Percentiles rank a stretch among this genome's conserved stretches.
These are phyloP conservation scores for Mola mola DNA, from an alignment of 2,113 vertebrate species.

Conservation along the genomic window DNA sequence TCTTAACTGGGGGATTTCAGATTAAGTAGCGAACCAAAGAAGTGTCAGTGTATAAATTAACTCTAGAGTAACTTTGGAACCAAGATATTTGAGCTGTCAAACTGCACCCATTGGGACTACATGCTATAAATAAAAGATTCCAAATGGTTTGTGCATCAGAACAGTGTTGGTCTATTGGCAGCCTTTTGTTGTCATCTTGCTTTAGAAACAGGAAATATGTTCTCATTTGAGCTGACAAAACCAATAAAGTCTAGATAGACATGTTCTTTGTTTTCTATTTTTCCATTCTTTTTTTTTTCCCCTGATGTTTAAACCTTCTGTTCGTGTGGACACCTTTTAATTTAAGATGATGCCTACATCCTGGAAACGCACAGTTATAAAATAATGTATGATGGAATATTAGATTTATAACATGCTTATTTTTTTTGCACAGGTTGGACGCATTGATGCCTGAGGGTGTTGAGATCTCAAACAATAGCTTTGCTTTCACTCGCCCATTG, in stretches of 20 bases:
- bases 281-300: not conserved
- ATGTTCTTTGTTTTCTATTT: slow-evolving; percentile 22
- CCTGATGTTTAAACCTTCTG: slow-evolving; percentile 14
- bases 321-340: not conserved
- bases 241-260: slow-evolving; percentile 36
- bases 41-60: slow-evolving; percentile 52
- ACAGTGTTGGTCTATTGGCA: slow-evolving; percentile 41
- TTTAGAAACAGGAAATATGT: slow-evolving; percentile 48
- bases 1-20: slow-evolving; percentile 10
- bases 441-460: slow-evolving; percentile 89
- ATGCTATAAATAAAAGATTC: slow-evolving; percentile 69
- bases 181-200: slow-evolving; percentile 57
- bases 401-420: not conserved
- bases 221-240: slow-evolving; percentile 39
- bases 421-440: slow-evolving; percentile 83
- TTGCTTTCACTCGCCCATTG: slow-evolving; percentile 89
- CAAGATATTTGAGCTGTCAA: slow-evolving; percentile 51
- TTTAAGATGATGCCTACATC: too few species aligned
- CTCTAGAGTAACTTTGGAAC: slow-evolving; percentile 27
- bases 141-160: slow-evolving; percentile 55
- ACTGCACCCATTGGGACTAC: slow-evolving; percentile 46
- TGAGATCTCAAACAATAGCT: slow-evolving; percentile 85
- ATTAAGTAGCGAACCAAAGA: slow-evolving; percentile 14
- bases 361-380: too few species aligned
- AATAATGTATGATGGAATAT: too few species aligned